phyloP scores from a whole-genome alignment of 2,113 vertebrate genomes.

The Xenopus laevis region DNA sequence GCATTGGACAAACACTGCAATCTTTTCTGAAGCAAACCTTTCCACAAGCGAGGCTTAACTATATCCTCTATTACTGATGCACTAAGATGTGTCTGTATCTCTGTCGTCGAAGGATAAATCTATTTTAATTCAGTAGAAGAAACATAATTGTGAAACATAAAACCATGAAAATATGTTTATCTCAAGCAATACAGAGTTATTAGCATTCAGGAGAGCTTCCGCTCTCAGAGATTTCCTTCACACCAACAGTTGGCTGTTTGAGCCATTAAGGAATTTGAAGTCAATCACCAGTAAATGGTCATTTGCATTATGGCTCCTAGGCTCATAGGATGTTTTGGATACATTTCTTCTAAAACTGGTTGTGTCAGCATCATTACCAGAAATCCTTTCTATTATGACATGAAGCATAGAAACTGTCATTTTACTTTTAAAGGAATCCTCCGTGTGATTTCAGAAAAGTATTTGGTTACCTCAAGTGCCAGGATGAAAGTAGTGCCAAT shows the following conservation, averaged over 20 bases:
- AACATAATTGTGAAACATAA: slow-evolving; percentile 15
- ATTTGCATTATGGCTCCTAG: slow-evolving; percentile 10
- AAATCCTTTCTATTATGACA: not conserved
- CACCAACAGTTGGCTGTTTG: slow-evolving; percentile 16
- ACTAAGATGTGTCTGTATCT: not conserved
- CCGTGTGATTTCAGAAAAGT: too few relatives aligned
- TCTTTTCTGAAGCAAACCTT: too few relatives aligned
- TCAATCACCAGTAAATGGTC: slow-evolving; percentile 10
- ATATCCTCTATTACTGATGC: not conserved
- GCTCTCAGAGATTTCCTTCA: slow-evolving; percentile 4
- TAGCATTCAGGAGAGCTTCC: slow-evolving; percentile 7
- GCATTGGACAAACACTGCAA: too few relatives aligned
- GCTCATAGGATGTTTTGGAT: slow-evolving; percentile 8
- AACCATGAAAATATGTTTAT: slow-evolving; percentile 8
- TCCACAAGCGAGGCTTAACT: not conserved
- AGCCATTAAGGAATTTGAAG: slow-evolving; percentile 23
- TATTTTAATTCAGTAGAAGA: slow-evolving; percentile 12
- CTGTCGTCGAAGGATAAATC: not conserved
- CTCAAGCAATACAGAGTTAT: slow-evolving; percentile 8
- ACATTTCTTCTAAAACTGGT: slow-evolving; percentile 1
- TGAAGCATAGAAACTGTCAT: not conserved
- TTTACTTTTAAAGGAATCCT: not conserved
- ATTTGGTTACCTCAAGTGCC: too few relatives aligned
- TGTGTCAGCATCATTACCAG: slow-evolving; percentile 11
- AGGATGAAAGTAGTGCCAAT: too few relatives aligned